Evolutionary conservation across 1,140 invertebrate species (phyloP).

Genomic region (Ephestia elutella): DNA sequence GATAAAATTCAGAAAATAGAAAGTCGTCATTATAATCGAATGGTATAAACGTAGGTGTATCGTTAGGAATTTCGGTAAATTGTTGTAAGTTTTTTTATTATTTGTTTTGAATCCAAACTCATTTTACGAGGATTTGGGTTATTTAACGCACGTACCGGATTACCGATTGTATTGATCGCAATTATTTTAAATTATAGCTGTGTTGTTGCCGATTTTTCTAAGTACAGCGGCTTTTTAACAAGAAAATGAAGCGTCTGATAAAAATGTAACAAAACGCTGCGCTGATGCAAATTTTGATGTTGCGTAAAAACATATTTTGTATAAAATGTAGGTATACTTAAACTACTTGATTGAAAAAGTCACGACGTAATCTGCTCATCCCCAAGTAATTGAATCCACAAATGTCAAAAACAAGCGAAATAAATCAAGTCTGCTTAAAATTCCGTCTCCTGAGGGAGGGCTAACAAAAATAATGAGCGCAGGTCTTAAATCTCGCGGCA

Average conservation of each 20-base stretch:
- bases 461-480: slow-evolving; percentile 3
- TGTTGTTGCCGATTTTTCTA: background rate
- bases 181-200: background rate
- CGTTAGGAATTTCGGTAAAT: slow-evolving; percentile 13
- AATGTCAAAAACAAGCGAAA: background rate
- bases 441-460: background rate
- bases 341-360: background rate
- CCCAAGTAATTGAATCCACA: slow-evolving; percentile 3
- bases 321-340: too few species aligned
- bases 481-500: background rate
- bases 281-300: too few species aligned
- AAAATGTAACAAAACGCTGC: too few species aligned
- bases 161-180: background rate
- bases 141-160: slow-evolving; percentile 14
- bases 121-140: slow-evolving; percentile 22
- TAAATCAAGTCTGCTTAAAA: background rate
- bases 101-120: slow-evolving; percentile 17
- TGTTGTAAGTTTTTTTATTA: slow-evolving; percentile 26
- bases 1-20: too few species aligned
- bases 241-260: too few species aligned
- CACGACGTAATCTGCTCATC: background rate
- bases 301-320: too few species aligned
- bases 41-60: background rate
- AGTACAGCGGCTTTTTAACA: too few species aligned
- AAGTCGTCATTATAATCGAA: too few species aligned